Conservation (phyloP, 2,113 vertebrate species). For the Gambusia affinis region DNA sequence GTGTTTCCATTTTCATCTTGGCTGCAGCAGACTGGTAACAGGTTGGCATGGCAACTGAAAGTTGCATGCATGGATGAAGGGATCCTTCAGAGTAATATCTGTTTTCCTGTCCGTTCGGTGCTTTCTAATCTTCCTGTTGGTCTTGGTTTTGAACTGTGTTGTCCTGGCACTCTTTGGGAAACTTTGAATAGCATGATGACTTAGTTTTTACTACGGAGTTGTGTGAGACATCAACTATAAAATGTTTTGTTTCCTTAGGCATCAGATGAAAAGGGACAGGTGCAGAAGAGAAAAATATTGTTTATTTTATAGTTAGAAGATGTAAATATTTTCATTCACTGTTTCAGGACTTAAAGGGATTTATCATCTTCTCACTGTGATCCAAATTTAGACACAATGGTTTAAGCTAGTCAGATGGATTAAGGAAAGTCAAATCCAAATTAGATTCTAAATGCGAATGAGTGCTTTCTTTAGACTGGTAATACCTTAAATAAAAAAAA, state of each 20-base stretch:
- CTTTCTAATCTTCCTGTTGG: constrained; percentile 17
- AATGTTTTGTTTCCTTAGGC: neutral
- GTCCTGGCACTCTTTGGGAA: neutral
- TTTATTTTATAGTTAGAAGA: constrained; percentile 6
- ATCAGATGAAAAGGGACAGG: constrained; percentile 1
- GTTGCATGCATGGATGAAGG: constrained; percentile 53
- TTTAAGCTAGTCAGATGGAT: constrained; percentile 21
- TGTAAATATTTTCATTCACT: constrained; percentile 35
- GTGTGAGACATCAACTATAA: neutral
- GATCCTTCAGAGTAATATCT: constrained; percentile 37
- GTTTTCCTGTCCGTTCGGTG: constrained; percentile 22
- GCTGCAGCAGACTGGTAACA: constrained; percentile 57
- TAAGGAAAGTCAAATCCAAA: constrained; percentile 30
- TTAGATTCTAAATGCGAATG: constrained; percentile 16
- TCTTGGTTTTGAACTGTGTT: neutral
- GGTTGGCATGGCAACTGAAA: constrained; percentile 77
- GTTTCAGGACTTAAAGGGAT: constrained; percentile 46
- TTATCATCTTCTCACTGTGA: constrained; percentile 34
- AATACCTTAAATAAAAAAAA: neutral
- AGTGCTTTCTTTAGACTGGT: neutral
- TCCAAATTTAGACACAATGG: constrained; percentile 47
- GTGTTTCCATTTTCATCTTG: constrained; percentile 29
- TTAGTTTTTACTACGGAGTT: neutral
- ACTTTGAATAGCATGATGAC: neutral
- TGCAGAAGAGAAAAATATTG: constrained; percentile 1